A percentile compares a stretch with the other conserved stretches of the same genome.
phyloP scores from a whole-genome alignment of 37 sponge, comb jelly and placozoan species.

The Crambe crambe region DNA sequence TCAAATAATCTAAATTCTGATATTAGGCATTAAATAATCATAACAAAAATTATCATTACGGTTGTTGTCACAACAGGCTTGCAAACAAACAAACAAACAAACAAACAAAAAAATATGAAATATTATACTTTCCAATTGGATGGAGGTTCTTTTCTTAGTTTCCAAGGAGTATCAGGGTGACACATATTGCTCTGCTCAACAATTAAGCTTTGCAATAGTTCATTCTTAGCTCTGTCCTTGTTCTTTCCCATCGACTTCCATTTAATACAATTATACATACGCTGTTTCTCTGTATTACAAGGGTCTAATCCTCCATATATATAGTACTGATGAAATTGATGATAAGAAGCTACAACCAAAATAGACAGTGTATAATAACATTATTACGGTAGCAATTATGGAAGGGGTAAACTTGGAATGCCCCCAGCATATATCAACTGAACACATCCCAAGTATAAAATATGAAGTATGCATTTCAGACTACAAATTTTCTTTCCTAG shows the following conservation, averaged over 20 bases:
- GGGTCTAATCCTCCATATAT: slow-evolving; percentile 69
- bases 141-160: slow-evolving; percentile 40
- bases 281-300: slow-evolving; percentile 47
- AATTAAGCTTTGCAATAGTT: slow-evolving; percentile 22
- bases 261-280: slow-evolving; percentile 69
- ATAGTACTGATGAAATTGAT: slow-evolving; percentile 86
- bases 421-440: too few species aligned
- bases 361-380: not conserved
- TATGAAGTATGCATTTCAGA: too few species aligned
- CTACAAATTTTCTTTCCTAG: too few species aligned
- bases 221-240: slow-evolving; percentile 31
- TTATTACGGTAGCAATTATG: not conserved
- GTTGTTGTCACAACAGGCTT: too few species aligned
- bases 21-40: not conserved
- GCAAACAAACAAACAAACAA: too few species aligned
- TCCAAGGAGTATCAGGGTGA: slow-evolving; percentile 42
- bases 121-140: slow-evolving; percentile 43
- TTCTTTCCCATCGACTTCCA: slow-evolving; percentile 53
- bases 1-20: not conserved
- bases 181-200: slow-evolving; percentile 41
- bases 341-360: slow-evolving; percentile 45
- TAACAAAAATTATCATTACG: too few species aligned
- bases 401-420: too few species aligned
- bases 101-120: too few species aligned
- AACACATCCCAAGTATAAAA: too few species aligned